Base-by-base conservation (phyloP, 2,113 vertebrate genomes). In the Otocyon megalotis region DNA sequence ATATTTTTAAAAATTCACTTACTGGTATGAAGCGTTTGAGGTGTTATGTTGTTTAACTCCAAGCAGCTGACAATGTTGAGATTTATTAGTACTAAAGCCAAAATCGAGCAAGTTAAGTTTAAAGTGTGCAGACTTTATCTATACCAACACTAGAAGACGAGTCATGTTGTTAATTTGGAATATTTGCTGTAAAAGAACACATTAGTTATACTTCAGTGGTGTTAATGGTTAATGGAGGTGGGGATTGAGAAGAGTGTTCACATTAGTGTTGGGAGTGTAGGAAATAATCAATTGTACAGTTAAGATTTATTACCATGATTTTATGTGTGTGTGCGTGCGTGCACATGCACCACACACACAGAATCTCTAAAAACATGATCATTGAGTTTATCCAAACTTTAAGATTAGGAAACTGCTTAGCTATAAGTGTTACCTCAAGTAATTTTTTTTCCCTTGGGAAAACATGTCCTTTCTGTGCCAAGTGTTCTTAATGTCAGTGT, bases 351-450 rank as follows among this genome's bases (percentile, higher is more conserved):
- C 19, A 67, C 10, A 32, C 53, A 86, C 37, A 48, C 4, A 14
- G 19, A 60, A 48, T 94, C 91, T 93, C 85, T 81, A 82, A 85
- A 86, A 94, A 77, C 37, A 43, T 37, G 72, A 35, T 83, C 35
- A 14, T 90, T 84, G 54, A 92, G 48, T 97, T 96, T 28, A 91
- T 94, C 71, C 82, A 94, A 48, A 82, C 16, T 84, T 89, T 86
- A 91, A 93, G 82, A 95, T 96, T 94, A 97, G 91, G 95, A 96
- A 97, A 95, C 60, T 94, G 93, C 19, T 95, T 88, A 88, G 56
- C 62, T 94, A 1, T 83, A 82, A 91, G 48, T 96, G 83, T 98
- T 97, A 91, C 48, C 83, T 97, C 93, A 93, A 94, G 43, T 94
- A 91, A 91, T 91, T 63, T 93, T 9, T 58, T 19, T n/a, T 1